Conservation (phyloP, 2,797 vertebrate genomes). For the Tamandua tetradactyla region DNA sequence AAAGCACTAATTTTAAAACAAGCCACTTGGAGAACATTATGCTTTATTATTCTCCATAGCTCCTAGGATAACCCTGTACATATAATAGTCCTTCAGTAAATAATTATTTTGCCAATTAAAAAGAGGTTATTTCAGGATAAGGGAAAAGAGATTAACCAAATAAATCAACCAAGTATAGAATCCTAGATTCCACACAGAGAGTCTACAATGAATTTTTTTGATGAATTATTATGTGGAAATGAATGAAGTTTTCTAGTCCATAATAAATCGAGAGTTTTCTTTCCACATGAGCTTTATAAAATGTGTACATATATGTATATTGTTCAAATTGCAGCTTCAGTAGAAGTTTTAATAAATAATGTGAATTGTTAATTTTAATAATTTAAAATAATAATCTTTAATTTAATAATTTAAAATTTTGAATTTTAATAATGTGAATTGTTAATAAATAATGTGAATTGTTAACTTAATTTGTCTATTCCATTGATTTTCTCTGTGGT, state of each 20-base stretch:
- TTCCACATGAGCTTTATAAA: constrained; percentile 52
- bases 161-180: constrained; percentile 50
- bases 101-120: constrained; percentile 39
- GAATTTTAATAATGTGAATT: constrained; percentile 66
- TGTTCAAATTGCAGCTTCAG: constrained; percentile 50
- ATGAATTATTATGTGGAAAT: constrained; percentile 58
- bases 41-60: background rate
- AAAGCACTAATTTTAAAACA: constrained; percentile 8
- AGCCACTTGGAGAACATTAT: constrained; percentile 13
- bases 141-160: constrained; percentile 39
- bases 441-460: constrained; percentile 66
- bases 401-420: no score
- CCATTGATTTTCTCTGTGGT: constrained; percentile 58
- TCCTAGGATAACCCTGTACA: background rate
- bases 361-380: constrained; percentile 65
- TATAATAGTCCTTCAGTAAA: constrained; percentile 15
- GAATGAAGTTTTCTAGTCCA: constrained; percentile 58
- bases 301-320: constrained; percentile 53
- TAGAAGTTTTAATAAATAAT: constrained; percentile 71
- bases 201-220: constrained; percentile 61
- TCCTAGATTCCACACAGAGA: constrained; percentile 23
- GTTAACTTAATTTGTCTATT: constrained; percentile 66
- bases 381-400: no score
- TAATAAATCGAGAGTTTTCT: constrained; percentile 54
- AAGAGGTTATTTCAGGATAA: constrained; percentile 50